phyloP scores from a whole-genome alignment of 2,113 vertebrate genomes.

The Aleadryas rufinucha region DNA sequence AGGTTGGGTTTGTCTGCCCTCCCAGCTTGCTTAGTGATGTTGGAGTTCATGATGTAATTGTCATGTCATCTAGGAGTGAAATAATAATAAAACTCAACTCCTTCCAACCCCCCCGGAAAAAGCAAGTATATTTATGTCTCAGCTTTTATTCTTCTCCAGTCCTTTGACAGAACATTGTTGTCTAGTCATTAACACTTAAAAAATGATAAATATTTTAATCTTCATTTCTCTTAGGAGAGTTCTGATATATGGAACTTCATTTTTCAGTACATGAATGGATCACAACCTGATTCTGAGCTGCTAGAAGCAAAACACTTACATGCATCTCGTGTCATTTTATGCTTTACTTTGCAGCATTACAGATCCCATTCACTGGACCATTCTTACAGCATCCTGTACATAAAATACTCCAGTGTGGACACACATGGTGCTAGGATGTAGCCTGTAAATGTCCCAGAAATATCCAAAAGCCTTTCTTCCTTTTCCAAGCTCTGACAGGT shows the following conservation, averaged over 20 bases:
- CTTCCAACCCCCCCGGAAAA: neutral
- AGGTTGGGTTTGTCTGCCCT: slow-evolving; percentile 57
- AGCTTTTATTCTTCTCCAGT: neutral
- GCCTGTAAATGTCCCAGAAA: slow-evolving; percentile 34
- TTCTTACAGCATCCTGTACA: neutral
- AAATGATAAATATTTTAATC: neutral
- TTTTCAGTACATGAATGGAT: slow-evolving; percentile 12
- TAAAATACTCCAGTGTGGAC: neutral
- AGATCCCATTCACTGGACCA: neutral
- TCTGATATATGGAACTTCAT: slow-evolving; percentile 23
- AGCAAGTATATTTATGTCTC: neutral
- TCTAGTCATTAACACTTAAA: neutral
- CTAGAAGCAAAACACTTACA: slow-evolving; percentile 22
- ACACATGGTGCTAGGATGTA: neutral
- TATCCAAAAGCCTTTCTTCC: slow-evolving; percentile 40
- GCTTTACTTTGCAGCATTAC: neutral
- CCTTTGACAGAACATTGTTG: neutral
- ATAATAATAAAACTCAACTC: neutral
- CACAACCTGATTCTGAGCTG: slow-evolving; percentile 36
- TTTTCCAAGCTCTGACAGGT: slow-evolving; percentile 6
- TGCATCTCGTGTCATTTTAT: neutral
- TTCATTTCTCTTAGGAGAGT: slow-evolving; percentile 52
- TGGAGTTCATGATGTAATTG: neutral
- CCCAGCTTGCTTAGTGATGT: neutral
- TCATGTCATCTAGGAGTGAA: neutral